A percentile compares a stretch with the other conserved stretches of the same genome.
Conservation (phyloP, 2,888 invertebrate genomes). For the Elmis aenea region DNA sequence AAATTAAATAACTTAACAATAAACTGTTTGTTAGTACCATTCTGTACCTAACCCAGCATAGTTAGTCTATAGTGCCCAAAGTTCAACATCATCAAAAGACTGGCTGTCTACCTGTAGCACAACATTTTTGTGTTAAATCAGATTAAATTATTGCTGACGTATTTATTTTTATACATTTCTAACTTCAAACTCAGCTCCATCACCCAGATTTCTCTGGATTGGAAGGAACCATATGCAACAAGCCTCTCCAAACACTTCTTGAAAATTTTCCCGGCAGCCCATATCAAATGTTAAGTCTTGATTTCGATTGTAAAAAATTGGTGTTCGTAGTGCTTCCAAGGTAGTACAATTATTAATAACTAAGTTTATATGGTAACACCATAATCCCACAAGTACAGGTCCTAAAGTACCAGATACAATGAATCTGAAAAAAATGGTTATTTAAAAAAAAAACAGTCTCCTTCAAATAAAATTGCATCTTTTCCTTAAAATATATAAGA, state of each 20-base stretch:
- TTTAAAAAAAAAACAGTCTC: too few species aligned
- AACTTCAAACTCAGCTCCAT: constrained; percentile 22
- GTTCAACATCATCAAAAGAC: too few species aligned
- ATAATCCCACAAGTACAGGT: constrained; percentile 82
- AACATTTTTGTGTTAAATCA: too few species aligned
- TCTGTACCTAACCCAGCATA: too few species aligned
- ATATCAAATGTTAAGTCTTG: constrained; percentile 86
- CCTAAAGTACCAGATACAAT: constrained; percentile 93
- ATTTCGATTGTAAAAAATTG: constrained; percentile 73
- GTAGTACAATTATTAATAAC: constrained; percentile 85
- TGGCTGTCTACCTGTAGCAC: too few species aligned
- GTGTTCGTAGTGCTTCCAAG: constrained; percentile 87
- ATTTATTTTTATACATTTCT: too few species aligned
- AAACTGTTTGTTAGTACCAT: too few species aligned
- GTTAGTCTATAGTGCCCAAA: too few species aligned
- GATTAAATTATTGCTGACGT: too few species aligned
- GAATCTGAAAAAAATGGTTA: constrained; percentile 80
- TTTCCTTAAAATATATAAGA: too few species aligned
- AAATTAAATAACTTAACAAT: too few species aligned
- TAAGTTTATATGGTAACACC: constrained; percentile 89
- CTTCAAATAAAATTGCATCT: too few species aligned
- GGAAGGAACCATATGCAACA: constrained; percentile 80
- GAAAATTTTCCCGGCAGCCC: constrained; percentile 80
- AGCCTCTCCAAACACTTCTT: constrained; percentile 86
- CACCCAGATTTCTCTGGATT: constrained; percentile 71